Base-by-base conservation (phyloP, 35 echinoderm and acorn worm species). In the Heliocidaris tuberculata region DNA sequence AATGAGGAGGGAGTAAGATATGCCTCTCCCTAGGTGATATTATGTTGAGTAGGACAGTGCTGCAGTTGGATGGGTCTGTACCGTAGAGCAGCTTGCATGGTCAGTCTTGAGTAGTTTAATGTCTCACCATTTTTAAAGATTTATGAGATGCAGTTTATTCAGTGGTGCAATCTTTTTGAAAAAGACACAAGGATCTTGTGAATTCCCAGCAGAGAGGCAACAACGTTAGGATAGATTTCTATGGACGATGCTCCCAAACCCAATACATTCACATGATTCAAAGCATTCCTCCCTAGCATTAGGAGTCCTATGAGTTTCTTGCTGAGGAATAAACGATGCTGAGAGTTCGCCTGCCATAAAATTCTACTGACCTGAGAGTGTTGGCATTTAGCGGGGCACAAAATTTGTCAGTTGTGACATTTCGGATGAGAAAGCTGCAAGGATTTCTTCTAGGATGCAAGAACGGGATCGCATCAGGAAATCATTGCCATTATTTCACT, bases 1-100 rank as follows among this genome's bases (percentile, higher is more conserved):
- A 78, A 78, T 78, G 65, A 78, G 65, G 65, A 78, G 21, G 65
- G 65, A 78, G 65, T 78, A 78, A 78, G 65, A 78, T 78, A 78
- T 78, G 65, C 65, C 65, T 24, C 7, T 78, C 65, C 21, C 21
- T 78, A 78, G 21, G 21, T 78, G 65, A 78, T n/a, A 78, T 78
- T 78, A 78, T 78, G 27, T 8, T 78, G 65, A 78, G 65, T 78
- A n/a, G 65, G 65, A 78, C 27, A n/a, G 19, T 78, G 65, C 65
- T 78, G 65, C 65, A 27, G 27, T 24, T 78, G 21, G 65, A 78
- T 78, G 65, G 65, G 65, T 27, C 17, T 1, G 21, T 78, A n/a
- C 27, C 5, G 7, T 78, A 27, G 27, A 78, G 27, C 65, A 78
- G 27, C 35, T 42, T 42, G n/a, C 60, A 19, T 70, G 65, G 65